Evolutionary conservation across 2,113 vertebrate species (phyloP).

Genomic region (Podarcis raffonei): DNA sequence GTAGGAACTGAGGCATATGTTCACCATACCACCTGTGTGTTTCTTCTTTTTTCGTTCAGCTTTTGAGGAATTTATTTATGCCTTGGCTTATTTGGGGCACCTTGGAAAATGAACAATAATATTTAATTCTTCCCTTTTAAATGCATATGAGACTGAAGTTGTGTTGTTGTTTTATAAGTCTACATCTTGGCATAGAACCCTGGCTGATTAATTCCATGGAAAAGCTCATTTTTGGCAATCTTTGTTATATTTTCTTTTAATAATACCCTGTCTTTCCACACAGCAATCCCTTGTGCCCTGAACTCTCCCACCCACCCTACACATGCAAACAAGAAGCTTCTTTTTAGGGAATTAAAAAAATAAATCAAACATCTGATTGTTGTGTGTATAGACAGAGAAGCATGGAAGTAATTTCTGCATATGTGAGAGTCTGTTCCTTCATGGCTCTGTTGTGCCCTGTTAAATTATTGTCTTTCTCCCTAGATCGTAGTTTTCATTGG

Average conservation of each 20-base stretch:
- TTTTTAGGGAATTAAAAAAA: neutral
- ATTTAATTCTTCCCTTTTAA: constrained; percentile 46
- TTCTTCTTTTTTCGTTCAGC: constrained; percentile 39
- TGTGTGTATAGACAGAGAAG: neutral
- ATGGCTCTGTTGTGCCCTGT: constrained; percentile 12
- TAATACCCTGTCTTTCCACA: constrained; percentile 55
- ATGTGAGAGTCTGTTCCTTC: neutral
- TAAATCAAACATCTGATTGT: neutral
- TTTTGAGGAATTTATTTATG: constrained; percentile 60
- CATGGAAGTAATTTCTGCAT: neutral
- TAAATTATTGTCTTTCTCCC: neutral
- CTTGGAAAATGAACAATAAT: constrained; percentile 44
- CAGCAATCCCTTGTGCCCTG: neutral
- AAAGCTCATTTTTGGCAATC: constrained; percentile 52
- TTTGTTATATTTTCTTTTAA: constrained; percentile 51
- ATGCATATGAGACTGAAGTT: constrained; percentile 35
- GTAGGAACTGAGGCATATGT: constrained; percentile 53
- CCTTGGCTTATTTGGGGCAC: constrained; percentile 52
- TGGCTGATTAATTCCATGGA: constrained; percentile 57
- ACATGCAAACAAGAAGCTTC: constrained; percentile 36
- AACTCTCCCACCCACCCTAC: constrained; percentile 19
- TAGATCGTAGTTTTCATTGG: constrained; percentile 16
- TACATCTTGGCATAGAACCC: constrained; percentile 43
- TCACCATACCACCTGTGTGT: constrained; percentile 47
- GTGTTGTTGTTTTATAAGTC: neutral